These are phyloP conservation scores for Drosophila eohydei DNA, from an alignment of 2,888 invertebrate genomes.

Conservation along the genomic window DNA sequence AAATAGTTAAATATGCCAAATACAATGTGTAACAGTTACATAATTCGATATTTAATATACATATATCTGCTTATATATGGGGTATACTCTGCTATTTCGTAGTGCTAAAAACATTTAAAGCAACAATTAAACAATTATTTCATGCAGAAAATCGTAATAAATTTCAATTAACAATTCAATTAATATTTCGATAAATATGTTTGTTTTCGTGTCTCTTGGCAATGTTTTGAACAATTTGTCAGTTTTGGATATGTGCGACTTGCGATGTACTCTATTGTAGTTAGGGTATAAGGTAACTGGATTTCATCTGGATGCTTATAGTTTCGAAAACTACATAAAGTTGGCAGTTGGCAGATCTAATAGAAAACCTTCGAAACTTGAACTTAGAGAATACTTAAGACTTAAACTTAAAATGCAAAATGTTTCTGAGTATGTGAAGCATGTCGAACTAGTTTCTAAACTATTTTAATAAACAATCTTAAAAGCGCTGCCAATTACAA, in stretches of 20 bases:
- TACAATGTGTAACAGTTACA: conserved; percentile 70
- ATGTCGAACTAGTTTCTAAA: conserved; percentile 33
- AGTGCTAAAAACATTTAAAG: conserved; percentile 63
- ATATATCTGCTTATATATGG: conserved; percentile 8
- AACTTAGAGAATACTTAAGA: conserved; percentile 3
- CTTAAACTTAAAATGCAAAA: conserved; percentile 18
- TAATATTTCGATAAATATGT: conserved; percentile 35
- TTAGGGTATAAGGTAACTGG: conserved; percentile 19
- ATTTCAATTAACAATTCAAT: conserved; percentile 23
- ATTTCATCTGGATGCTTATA: conserved; percentile 14
- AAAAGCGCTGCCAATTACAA: conserved; percentile 15
- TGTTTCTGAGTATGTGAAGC: conserved; percentile 36
- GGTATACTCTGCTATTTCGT: conserved; percentile 12
- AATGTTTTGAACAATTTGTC: conserved; percentile 55
- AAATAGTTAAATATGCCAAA: conserved; percentile 27
- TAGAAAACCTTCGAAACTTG: not conserved
- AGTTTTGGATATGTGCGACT: conserved; percentile 54
- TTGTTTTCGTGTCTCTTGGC: conserved; percentile 59
- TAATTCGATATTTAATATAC: conserved; percentile 28
- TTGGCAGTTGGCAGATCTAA: conserved; percentile 21
- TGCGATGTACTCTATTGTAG: conserved; percentile 40
- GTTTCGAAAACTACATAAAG: not conserved
- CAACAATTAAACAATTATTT: conserved; percentile 60
- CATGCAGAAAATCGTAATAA: conserved; percentile 43
- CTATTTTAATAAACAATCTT: conserved; percentile 18